Conservation (phyloP, 2,888 invertebrate genomes). For the Drosophila infuscata region DNA sequence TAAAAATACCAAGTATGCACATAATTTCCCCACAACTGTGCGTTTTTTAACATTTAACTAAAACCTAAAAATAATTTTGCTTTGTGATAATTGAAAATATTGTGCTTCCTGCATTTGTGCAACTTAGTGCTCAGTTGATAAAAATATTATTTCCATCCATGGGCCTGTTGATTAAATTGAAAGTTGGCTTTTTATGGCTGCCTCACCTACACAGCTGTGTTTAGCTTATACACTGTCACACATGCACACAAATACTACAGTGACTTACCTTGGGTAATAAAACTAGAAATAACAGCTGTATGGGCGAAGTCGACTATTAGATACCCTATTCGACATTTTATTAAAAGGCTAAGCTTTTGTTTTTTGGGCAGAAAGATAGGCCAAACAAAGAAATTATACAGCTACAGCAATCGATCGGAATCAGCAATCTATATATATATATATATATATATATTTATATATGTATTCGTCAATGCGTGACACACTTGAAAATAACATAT, state of each 20-base stretch:
- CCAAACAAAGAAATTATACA: background rate
- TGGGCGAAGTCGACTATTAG: background rate
- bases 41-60: background rate
- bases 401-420: background rate
- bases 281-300: background rate
- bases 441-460: background rate
- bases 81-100: background rate
- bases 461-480: background rate
- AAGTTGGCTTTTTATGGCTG: slow-evolving; percentile 17
- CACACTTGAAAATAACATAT: background rate
- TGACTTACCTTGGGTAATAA: slow-evolving; percentile 27
- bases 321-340: background rate
- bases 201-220: slow-evolving; percentile 9
- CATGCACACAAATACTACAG: slow-evolving; percentile 6
- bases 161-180: slow-evolving; percentile 6
- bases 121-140: background rate
- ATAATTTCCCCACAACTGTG: background rate
- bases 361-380: background rate
- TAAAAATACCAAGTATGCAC: background rate
- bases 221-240: slow-evolving; percentile 5
- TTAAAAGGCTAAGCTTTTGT: background rate
- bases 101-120: background rate
- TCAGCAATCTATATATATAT: background rate
- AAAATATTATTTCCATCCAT: background rate
- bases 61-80: background rate